A percentile compares a stretch with the other conserved stretches of the same genome.
Conservation (phyloP, 2,113 vertebrate genomes). For the Danionella cerebrum region DNA sequence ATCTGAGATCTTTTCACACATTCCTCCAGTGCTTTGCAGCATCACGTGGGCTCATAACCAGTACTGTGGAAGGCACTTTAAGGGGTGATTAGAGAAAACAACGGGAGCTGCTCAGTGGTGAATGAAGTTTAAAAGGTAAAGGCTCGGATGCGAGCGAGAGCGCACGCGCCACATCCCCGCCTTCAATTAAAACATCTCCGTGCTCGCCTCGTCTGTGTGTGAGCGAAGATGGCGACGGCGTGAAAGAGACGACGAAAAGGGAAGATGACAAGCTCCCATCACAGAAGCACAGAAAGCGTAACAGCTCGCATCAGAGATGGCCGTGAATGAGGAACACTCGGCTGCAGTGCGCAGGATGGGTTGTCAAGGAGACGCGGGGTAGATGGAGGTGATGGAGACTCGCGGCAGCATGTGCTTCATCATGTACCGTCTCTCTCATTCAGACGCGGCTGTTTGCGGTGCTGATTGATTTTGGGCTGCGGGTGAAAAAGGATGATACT, state of each 20-base stretch:
- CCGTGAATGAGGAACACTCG: conserved; percentile 24
- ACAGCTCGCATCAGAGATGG: conserved; percentile 20
- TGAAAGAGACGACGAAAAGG: conserved; percentile 59
- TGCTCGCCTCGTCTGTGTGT: conserved; percentile 66
- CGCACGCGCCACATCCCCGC: conserved; percentile 50
- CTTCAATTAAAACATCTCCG: conserved; percentile 59
- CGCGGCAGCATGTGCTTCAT: conserved; percentile 36
- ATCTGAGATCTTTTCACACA: no score
- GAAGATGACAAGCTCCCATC: conserved; percentile 48
- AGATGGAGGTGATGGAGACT: conserved; percentile 32
- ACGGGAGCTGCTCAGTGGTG: conserved; percentile 34
- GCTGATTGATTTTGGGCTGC: conserved; percentile 32
- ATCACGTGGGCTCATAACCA: background rate
- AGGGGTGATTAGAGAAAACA: background rate
- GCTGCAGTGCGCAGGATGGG: conserved; percentile 25
- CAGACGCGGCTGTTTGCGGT: conserved; percentile 34
- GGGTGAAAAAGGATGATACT: conserved; percentile 31
- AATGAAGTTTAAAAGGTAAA: conserved; percentile 39
- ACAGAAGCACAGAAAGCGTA: conserved; percentile 16
- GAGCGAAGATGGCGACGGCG: conserved; percentile 74
- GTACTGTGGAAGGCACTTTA: background rate
- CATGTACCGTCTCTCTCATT: conserved; percentile 38
- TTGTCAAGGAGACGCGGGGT: conserved; percentile 33
- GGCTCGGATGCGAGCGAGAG: conserved; percentile 49
- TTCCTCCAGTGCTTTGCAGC: background rate